These are phyloP conservation scores for Leptinotarsa tumamoca DNA, from an alignment of 2,888 invertebrate species.

Conservation along the genomic window DNA sequence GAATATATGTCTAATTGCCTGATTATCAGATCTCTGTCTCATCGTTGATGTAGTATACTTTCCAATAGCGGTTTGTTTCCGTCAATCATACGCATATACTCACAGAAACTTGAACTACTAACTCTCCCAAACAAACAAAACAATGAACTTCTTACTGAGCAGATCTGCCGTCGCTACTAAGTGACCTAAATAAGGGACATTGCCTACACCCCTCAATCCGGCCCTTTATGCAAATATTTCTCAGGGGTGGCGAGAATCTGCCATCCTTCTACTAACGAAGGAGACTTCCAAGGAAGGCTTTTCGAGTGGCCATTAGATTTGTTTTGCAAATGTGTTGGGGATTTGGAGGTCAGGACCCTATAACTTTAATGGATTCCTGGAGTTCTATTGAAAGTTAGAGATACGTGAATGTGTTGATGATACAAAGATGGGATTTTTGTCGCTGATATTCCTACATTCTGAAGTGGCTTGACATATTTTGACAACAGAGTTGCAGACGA, in stretches of 20 bases:
- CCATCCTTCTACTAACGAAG: conserved; percentile 5
- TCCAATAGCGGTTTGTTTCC: too few relatives aligned
- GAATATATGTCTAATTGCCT: too few relatives aligned
- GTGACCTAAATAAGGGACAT: background rate
- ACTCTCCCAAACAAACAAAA: background rate
- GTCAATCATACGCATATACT: too few relatives aligned
- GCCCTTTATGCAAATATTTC: conserved; percentile 7
- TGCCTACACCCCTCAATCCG: background rate
- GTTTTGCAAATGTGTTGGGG: conserved; percentile 30
- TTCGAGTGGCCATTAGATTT: conserved; percentile 21
- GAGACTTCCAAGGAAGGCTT: conserved; percentile 5
- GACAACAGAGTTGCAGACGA: too few relatives aligned
- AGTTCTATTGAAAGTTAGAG: conserved; percentile 18
- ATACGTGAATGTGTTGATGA: background rate
- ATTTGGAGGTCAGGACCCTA: background rate
- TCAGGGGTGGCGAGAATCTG: background rate
- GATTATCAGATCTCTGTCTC: too few relatives aligned
- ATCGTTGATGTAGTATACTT: too few relatives aligned
- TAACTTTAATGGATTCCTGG: conserved; percentile 19
- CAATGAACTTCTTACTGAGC: too few relatives aligned
- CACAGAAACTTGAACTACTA: background rate
- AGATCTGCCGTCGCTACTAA: background rate
- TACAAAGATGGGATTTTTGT: background rate
- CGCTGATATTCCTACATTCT: too few relatives aligned
- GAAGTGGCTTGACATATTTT: too few relatives aligned